Evolutionary conservation across 2,113 vertebrate species (phyloP).

Genomic region (Chaetorhynchus papuensis): DNA sequence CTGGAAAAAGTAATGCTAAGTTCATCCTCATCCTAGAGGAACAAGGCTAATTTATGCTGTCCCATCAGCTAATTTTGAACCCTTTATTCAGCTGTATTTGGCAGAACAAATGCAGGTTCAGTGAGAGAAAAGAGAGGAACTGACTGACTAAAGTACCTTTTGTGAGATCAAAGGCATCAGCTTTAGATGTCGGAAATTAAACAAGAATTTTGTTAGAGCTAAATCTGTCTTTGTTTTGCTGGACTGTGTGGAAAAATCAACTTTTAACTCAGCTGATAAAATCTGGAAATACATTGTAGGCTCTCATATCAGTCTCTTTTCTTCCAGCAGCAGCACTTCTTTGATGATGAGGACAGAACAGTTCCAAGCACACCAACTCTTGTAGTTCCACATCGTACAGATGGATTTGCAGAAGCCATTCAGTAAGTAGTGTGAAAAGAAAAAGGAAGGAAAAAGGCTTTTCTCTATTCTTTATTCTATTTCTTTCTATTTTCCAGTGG

Average conservation of each 20-base stretch:
- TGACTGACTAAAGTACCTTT: neutral
- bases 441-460: neutral
- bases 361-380: constrained; percentile 94
- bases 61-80: neutral
- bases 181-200: neutral
- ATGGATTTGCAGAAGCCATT: constrained; percentile 90
- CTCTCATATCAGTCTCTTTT: constrained; percentile 6
- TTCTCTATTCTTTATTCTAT: neutral
- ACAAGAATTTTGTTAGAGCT: neutral
- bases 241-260: neutral
- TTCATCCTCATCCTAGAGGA: neutral
- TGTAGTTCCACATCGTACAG: constrained; percentile 86
- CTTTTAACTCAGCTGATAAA: neutral
- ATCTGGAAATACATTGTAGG: neutral
- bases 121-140: neutral
- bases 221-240: neutral
- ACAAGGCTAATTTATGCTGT: neutral
- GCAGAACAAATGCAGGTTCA: neutral
- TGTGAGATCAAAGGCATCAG: neutral
- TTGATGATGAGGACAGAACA: constrained; percentile 93
- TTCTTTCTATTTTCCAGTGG: neutral
- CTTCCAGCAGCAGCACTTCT: constrained; percentile 84
- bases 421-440: constrained; percentile 79
- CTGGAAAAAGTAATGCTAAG: neutral
- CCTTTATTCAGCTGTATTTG: neutral